Conservation (phyloP, 2,797 vertebrate species). For the Tympanoctomys barrerae region DNA sequence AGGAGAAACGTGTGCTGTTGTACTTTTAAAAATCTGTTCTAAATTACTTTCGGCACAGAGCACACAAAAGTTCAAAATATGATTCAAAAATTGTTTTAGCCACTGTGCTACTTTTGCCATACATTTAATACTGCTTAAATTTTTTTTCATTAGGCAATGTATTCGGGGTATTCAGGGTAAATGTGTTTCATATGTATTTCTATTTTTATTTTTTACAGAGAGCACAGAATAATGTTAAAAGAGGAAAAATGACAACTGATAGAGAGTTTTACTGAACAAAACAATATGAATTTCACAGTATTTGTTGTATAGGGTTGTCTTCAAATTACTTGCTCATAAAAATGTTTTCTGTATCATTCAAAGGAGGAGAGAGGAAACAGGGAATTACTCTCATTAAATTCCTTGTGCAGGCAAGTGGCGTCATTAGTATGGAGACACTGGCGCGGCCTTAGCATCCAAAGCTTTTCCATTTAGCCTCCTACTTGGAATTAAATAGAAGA, state of each 20-base stretch:
- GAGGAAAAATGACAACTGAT: no score
- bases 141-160: not conserved
- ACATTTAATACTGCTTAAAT: not conserved
- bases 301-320: no score
- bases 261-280: no score
- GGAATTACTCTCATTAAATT: not conserved
- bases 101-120: not conserved
- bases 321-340: not conserved
- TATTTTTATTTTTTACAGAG: no score
- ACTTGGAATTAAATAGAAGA: not conserved
- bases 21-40: not conserved
- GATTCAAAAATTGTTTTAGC: slow-evolving; percentile 2
- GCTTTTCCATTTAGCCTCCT: not conserved
- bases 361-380: not conserved
- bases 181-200: not conserved
- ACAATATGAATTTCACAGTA: no score
- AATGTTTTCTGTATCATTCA: not conserved
- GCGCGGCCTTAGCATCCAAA: not conserved
- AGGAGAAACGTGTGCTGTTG: not conserved
- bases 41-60: slow-evolving; percentile 19
- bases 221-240: no score
- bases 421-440: not conserved
- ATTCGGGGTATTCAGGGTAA: slow-evolving; percentile 41
- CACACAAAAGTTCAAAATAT: not conserved
- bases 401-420: not conserved